These are phyloP conservation scores for Nicator chloris DNA, from an alignment of 2,113 vertebrate genomes.

Conservation along the genomic window DNA sequence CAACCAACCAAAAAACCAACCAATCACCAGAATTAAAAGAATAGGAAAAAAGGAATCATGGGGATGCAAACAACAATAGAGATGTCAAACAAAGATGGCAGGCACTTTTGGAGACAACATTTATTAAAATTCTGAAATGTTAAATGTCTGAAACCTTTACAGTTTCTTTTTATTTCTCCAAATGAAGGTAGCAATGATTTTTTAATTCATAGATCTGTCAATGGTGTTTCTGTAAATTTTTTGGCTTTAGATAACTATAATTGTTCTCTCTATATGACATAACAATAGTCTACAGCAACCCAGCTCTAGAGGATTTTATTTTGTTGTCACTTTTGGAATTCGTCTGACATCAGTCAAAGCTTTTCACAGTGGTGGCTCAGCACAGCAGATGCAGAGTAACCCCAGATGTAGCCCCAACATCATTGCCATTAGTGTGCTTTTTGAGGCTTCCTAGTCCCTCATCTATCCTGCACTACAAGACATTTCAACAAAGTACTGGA, in stretches of 20 bases:
- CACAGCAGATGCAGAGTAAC: background rate
- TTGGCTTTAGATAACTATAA: background rate
- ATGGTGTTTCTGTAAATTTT: background rate
- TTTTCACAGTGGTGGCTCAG: background rate
- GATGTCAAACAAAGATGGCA: background rate
- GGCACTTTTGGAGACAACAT: background rate
- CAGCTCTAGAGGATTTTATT: background rate
- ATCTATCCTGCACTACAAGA: background rate
- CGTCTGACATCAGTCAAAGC: background rate
- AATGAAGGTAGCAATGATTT: background rate
- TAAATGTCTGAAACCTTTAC: background rate
- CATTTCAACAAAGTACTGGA: background rate
- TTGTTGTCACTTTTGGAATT: background rate
- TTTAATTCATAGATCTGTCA: background rate
- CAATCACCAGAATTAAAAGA: background rate
- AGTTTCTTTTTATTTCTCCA: background rate
- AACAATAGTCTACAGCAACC: background rate
- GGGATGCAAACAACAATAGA: accelerated
- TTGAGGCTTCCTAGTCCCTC: background rate
- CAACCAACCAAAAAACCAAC: too few relatives aligned
- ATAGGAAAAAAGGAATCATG: background rate
- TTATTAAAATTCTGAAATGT: background rate
- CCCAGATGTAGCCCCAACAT: background rate
- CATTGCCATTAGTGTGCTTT: background rate
- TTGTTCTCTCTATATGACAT: background rate